Evolutionary conservation across 2,888 invertebrate species (phyloP), one percentile per base, ranked within the genome.

Genomic region (Eurois occulta): DNA sequence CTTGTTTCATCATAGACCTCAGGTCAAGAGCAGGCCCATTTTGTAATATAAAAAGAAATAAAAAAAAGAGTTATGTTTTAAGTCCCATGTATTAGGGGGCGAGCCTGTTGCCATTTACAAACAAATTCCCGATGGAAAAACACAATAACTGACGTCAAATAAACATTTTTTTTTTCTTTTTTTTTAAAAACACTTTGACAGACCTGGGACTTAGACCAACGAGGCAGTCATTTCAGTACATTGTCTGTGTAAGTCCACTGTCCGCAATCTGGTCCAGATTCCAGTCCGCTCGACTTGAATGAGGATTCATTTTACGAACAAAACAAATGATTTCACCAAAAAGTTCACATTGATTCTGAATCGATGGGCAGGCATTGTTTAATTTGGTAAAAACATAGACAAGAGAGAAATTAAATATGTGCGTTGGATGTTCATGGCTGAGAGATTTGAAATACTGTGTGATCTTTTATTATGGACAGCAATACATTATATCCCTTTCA

Each of bases 371-470:
- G 66, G 13, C 76, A 35, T 38, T 67, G 72, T 77, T 70, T 73
- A 83, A 83, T 86, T 86, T 71, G 43, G 38, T 58, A 78, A 67
- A 82, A 71, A 78, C 46, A 38, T 73, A 86, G 67, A 84, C 79
- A 83, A 83, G 86, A 66, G 73, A 13, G 7, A 68, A 72, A 83
- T 84, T 73, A 65, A 64, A 58, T 77, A 65, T 78, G n/a, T 75
- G 55, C n/a, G n/a, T 8, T 66, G 62, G 41, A 24, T 46, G n/a
- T 48, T 18, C n/a, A 75, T 48, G 60, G 69, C 28, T 67, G 78
- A 84, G 64, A 28, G 70, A n/a, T 46, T 86, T 72, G 78, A 55
- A 83, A 75, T 75, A 70, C 66, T 46, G 41, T 81, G 43, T 75
- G 75, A 81, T 75, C 55, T 69, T 35, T 41, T 68, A 67, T 43